Evolutionary conservation across 1,140 invertebrate species (phyloP), one percentile per base, ranked within the genome.

Genomic region (Drosophila novamexicana): DNA sequence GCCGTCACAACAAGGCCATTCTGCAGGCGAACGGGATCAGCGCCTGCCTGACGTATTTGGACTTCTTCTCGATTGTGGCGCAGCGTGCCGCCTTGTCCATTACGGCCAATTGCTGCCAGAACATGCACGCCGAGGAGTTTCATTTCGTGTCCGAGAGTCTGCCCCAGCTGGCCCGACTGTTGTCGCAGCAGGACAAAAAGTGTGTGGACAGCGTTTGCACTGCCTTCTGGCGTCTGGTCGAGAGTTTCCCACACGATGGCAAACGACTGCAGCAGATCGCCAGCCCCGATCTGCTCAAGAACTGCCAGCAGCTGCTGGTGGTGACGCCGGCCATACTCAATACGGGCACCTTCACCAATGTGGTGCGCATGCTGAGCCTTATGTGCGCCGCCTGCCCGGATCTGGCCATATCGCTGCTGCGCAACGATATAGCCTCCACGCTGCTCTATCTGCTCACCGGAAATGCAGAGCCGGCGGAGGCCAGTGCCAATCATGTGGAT

Each of bases 61-160:
- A 99, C 92, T 99, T 99, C 94, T 99, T 99, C 93, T 98, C 98
- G 36, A 99, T 99, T 69, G 97, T 97, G 82, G 98, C 98, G 9
- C 98, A 99, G 93, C 95, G 98, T 16, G 97, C 98, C 47, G 98
- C 98, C 0, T 94, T 99, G 14, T 97, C 97, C 4, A 97, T 99
- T 57, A 98, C 98, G 0, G 98, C 98, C 39, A 99, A 99, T 92
- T 99, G 98, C 93, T 99, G 98, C 92, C 96, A 98, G 91, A 99
- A 98, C 93, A 94, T 99, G 75, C 97, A 96, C 50, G 93, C 95
- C 7, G 98, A 99, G 83, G 98, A 99, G 93, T 99, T 99, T 93
- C 96, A 97, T 81, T 96, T 98, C 72, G 96, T 99, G 9, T 94
- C 95, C 50, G 97, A 98, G 49, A 98, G 97, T 50, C 93, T 99